Base-by-base conservation (phyloP, 1,140 invertebrate species). In the Pseudomyrmex cubaensis region DNA sequence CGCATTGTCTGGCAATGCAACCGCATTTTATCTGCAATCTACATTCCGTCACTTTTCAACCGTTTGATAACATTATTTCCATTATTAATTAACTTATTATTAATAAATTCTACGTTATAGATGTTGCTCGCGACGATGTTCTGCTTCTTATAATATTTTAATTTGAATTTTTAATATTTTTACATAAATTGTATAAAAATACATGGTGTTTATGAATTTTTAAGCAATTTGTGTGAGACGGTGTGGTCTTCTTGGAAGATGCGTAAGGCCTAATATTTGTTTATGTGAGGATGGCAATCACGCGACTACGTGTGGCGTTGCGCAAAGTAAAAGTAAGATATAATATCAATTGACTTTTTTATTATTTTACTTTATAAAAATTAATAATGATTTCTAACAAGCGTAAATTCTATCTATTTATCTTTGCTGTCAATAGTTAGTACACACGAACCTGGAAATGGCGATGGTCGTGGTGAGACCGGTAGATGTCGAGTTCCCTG, bases 181-280 rank as follows among this genome's bases (percentile, higher is more conserved):
- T 35, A 7, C 35, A 13, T 10, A 25, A 8, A 5, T 62, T 10
- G 1, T 62, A 57, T 17, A 57, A 57, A n/a, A 57, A 57, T 13
- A 57, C 7, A 8, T 7, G 3, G 0, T 52, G 50, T 57, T 57
- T 59, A 10, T 20, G 9, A 17, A 59, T 12, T 22, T 95, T 95
- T 46, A 93, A 98, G 97, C 97, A n/a, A 94, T 98, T 61, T 98
- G 97, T 91, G 93, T 95, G 10, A 95, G 96, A 88, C 95, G 96
- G 63, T 98, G 98, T 93, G 96, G 96, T 0, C 95, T 94, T 46
- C 90, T 95, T 48, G 97, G 97, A 44, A 95, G 96, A 67, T 98
- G 98, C 90, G 95, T 98, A 54, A 96, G 96, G 87, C 98, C 98
- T 1, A 98, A 98, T 93, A 94, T 97, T 78, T 98, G 98, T 92